Base-by-base conservation (phyloP, 1,140 invertebrate genomes). In the Drosophila ogumai region DNA sequence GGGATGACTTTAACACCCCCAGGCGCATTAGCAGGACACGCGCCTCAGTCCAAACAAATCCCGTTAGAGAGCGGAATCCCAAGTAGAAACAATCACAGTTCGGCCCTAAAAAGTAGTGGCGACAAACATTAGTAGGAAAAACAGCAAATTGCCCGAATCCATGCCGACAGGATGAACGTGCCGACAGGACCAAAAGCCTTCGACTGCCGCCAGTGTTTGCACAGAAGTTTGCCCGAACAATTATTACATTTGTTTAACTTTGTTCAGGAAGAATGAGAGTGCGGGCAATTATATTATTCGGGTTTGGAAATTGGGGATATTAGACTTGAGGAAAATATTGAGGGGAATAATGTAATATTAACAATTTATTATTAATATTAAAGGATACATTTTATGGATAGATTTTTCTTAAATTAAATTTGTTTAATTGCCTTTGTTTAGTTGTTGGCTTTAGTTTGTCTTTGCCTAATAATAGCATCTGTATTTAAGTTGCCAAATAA, bases 241-340 rank as follows among this genome's bases (percentile, higher is more conserved):
- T 88, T 88, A 90, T 90, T 88, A 77, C 85, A 88, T 88, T 88
- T 88, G 84, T 88, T 88, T 87, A 87, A 87, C 84, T 86, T 86
- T 82, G 57, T 50, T 55, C 47, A 49, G 50, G 34, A 58, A 46
- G n/a, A 38, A 41, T 19, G 34, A 19, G 41, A 52, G 72, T 56
- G 41, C 36, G 49, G 79, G 79, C 74, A 86, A 81, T 86, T 81
- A 58, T 75, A 44, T 12, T 47, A 28, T 44, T 34, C 59, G 9
- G 13, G 7, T 3, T 12, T 6, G 1, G 7, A 5, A 34, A 6
- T 1, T 3, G 31, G 49, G 67, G 15, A 54, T 69, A 40, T 46
- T 0, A 0, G 68, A 6, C 32, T 12, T 0, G 7, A 10, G 6
- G 6, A 19, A 17, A 25, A 13, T 19, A 19, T 1, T 15, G 0